phyloP scores from a whole-genome alignment of 2,888 invertebrate species.

The Eupithecia centaureata region DNA sequence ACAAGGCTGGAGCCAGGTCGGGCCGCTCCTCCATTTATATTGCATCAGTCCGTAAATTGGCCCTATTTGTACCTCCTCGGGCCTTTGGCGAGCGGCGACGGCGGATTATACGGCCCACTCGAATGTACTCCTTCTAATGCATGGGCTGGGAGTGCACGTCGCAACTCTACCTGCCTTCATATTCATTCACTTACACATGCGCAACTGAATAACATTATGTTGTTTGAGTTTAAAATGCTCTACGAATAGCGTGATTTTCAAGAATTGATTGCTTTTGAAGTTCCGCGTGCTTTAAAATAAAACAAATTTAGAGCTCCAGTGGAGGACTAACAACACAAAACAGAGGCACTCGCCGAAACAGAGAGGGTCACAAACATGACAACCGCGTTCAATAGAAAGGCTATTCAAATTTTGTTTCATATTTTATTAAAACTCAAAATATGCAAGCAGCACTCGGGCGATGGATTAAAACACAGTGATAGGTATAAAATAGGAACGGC shows the following conservation, averaged over 20 bases:
- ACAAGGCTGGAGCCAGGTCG: conserved; percentile 66
- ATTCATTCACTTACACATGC: conserved; percentile 21
- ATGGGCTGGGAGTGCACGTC: conserved; percentile 36
- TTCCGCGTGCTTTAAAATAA: background rate
- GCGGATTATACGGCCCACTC: conserved; percentile 61
- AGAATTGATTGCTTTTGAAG: background rate
- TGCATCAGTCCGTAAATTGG: conserved; percentile 71
- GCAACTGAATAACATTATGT: background rate
- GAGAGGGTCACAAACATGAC: conserved; percentile 2
- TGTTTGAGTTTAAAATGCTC: background rate
- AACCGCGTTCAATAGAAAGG: conserved; percentile 17
- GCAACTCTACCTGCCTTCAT: conserved; percentile 4
- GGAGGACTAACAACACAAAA: background rate
- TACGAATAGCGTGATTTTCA: background rate
- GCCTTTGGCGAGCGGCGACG: conserved; percentile 50
- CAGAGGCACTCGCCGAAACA: background rate
- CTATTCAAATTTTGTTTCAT: conserved; percentile 29
- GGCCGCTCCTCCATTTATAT: conserved; percentile 71
- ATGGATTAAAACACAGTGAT: conserved; percentile 54
- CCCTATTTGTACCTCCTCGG: conserved; percentile 66
- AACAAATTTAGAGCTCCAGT: background rate
- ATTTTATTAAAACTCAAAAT: conserved; percentile 23
- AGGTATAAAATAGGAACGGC: conserved; percentile 68
- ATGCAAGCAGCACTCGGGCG: conserved; percentile 6
- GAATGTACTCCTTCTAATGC: conserved; percentile 57